Conservation (phyloP, 2,113 vertebrate species). For the Rattus rattus region DNA sequence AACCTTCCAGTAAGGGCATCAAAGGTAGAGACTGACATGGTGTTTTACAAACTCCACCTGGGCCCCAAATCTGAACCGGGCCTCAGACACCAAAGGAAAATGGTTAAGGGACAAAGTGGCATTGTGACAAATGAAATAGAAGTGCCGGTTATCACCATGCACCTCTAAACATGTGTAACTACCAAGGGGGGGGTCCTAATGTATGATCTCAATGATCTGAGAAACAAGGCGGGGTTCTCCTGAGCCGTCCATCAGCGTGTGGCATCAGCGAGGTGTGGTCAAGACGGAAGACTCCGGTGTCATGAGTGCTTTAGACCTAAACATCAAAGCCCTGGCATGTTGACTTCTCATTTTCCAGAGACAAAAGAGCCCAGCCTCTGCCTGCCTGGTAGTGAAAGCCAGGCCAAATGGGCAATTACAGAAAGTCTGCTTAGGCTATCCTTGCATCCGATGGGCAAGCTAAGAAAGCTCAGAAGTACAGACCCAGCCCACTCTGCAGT, state of each 20-base stretch:
- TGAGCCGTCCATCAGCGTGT: too few species aligned
- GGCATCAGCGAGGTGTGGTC: neutral
- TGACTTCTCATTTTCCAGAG: neutral
- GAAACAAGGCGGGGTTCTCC: neutral
- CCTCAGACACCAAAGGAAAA: neutral
- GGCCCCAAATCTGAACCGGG: neutral
- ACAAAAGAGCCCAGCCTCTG: neutral
- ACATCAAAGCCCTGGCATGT: neutral
- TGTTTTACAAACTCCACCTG: neutral
- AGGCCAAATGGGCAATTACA: neutral
- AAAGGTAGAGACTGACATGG: neutral
- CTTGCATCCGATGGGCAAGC: accelerated
- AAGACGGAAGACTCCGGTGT: neutral
- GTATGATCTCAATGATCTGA: accelerated
- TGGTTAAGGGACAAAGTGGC: neutral
- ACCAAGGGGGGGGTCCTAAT: neutral
- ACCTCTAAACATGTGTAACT: neutral
- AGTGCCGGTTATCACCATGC: too few species aligned
- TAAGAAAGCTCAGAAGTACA: neutral
- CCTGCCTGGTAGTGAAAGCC: too few species aligned
- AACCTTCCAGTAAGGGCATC: neutral
- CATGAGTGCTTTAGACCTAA: neutral
- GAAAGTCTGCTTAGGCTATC: neutral
- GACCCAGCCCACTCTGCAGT: accelerated
- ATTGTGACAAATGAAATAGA: too few species aligned